Evolutionary conservation across 2,888 invertebrate species (phyloP), one percentile per base, ranked within the genome.

Genomic region (Homarus gammarus): DNA sequence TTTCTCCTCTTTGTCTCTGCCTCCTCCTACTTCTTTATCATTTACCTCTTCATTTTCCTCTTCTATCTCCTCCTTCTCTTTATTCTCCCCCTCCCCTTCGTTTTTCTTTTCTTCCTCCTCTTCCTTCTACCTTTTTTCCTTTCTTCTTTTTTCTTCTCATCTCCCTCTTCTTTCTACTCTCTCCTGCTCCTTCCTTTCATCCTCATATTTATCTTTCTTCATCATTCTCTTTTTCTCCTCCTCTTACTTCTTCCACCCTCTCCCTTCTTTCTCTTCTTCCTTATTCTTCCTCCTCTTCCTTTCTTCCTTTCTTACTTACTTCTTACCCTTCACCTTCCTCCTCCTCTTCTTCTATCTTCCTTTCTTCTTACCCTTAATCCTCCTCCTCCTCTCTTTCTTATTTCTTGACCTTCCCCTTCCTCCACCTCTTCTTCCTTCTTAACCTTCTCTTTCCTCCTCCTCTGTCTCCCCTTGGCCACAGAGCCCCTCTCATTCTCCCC

Each of bases 401-500:
- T 36, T 70, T 31, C n/a, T 31, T 27, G 36, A 44, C 68, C 27
- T 31, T 38, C n/a, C 31, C 31, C 51, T 33, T 72, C 49, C 40
- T 49, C 33, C 64, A 49, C 51, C 49, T 49, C 44, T 68, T 77
- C 44, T 33, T 33, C 49, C 33, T 38, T 31, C 18, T 40, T 64
- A 44, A 44, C 64, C 44, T 40, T 70, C 68, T 40, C 68, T 85
- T 77, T 64, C 77, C 85, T 77, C 77, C 56, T 36, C 22, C 33
- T 6, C 22, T 68, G 31, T 68, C 75, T 75, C 75, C 75, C 84
- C 84, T 84, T 33, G 84, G 36, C 84, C n/a, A n/a, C n/a, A n/a
- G 40, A 75, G 84, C 73, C 36, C 70, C 87, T 72, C 87, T 87
- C 87, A 79, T 81, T 87, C 81, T 79, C 81, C 87, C 78, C 81